Evolutionary conservation across 2,113 vertebrate species (phyloP).

Genomic region (Cavia aperea): DNA sequence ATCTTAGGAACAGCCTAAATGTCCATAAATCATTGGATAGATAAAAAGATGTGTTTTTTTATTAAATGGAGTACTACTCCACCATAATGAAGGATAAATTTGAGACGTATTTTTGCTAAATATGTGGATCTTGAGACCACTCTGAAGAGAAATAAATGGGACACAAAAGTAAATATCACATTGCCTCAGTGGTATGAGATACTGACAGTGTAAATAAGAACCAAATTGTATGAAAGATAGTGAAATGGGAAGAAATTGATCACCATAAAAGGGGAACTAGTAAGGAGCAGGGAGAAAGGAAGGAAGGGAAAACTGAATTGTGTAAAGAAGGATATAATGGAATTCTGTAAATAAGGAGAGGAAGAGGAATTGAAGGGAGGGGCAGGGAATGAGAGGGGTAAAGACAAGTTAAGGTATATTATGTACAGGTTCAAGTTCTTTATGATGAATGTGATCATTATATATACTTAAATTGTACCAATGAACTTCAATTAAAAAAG

Average conservation of each 20-base stretch:
- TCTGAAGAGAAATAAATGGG: no score
- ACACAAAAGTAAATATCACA: no score
- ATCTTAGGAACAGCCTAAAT: no score
- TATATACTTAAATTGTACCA: neutral
- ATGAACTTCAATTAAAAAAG: neutral
- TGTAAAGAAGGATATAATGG: neutral
- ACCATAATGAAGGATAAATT: no score
- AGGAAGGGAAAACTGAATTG: neutral
- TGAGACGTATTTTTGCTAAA: no score
- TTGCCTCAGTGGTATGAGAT: no score
- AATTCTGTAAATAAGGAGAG: neutral
- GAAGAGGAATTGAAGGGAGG: neutral
- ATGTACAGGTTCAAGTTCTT: neutral
- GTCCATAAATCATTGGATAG: no score
- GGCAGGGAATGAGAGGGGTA: neutral
- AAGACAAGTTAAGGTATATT: neutral
- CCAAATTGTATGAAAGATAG: neutral
- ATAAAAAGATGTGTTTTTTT: no score
- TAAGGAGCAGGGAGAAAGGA: neutral
- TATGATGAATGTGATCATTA: neutral
- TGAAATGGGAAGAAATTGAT: neutral
- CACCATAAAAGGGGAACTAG: neutral
- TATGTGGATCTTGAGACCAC: no score
- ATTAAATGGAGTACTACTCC: no score
- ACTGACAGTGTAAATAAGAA: neutral